Conservation (phyloP, 1,140 invertebrate genomes). For the Sitobion miscanthi region DNA sequence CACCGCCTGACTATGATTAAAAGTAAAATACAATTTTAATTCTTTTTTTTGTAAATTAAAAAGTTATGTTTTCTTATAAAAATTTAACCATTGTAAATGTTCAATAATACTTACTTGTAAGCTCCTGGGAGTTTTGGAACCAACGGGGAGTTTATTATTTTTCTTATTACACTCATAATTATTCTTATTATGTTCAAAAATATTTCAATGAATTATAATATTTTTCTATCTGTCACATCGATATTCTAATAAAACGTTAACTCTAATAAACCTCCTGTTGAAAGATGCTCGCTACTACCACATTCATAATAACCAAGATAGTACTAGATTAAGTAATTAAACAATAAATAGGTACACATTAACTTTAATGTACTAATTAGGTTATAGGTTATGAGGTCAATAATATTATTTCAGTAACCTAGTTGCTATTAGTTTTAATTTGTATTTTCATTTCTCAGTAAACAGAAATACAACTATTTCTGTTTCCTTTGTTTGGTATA, state of each 20-base stretch:
- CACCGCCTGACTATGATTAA: constrained; percentile 13
- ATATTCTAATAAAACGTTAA: background rate
- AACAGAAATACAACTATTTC: background rate
- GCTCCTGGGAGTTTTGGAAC: constrained; percentile 27
- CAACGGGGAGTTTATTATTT: constrained; percentile 40
- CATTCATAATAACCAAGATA: background rate
- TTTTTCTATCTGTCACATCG: background rate
- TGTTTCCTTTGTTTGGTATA: background rate
- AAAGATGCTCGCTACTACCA: background rate
- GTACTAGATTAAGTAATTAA: background rate
- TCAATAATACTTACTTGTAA: constrained; percentile 27
- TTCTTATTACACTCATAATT: constrained; percentile 28
- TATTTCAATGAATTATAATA: background rate
- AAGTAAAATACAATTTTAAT: constrained; percentile 32
- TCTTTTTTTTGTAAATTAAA: background rate
- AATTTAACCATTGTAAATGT: constrained; percentile 10
- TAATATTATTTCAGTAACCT: constrained; percentile 20
- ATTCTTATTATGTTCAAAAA: background rate
- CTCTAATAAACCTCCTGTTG: background rate
- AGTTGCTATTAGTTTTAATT: constrained; percentile 31
- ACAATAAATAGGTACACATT: background rate
- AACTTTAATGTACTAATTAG: background rate
- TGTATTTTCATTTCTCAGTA: background rate
- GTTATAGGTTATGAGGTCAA: constrained; percentile 37
- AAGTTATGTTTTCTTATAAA: constrained; percentile 22